Evolutionary conservation across 2,888 invertebrate species (phyloP).

Genomic region (Smittia aterrima): DNA sequence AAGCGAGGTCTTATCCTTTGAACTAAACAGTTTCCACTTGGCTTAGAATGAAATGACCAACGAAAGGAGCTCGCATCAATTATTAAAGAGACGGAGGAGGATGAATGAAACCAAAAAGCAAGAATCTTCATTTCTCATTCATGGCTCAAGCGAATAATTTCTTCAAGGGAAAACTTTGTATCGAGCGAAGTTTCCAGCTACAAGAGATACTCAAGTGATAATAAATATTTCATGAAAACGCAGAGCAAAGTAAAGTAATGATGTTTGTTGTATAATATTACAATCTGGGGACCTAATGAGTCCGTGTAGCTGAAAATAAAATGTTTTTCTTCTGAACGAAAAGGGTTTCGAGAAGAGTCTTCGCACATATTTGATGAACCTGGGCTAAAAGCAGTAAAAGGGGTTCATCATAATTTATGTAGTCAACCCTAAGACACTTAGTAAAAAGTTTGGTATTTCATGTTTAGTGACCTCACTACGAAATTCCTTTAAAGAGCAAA

Average conservation of each 20-base stretch:
- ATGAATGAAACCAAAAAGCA: background rate
- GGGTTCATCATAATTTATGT: too few relatives aligned
- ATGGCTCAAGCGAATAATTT: background rate
- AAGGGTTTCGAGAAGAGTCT: background rate
- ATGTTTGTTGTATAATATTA: background rate
- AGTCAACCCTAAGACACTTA: too few relatives aligned
- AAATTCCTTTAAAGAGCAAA: too few relatives aligned
- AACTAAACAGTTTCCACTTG: background rate
- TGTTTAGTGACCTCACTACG: too few relatives aligned
- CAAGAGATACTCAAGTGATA: background rate
- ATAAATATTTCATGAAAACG: background rate
- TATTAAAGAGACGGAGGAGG: background rate
- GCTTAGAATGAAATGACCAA: background rate
- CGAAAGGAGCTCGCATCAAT: background rate
- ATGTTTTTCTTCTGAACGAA: background rate
- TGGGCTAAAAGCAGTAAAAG: too few relatives aligned
- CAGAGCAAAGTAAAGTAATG: background rate
- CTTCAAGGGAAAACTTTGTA: too few relatives aligned
- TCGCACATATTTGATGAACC: too few relatives aligned
- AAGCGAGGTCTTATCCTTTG: too few relatives aligned
- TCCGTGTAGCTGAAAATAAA: too few relatives aligned
- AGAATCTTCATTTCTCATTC: slow-evolving; percentile 6
- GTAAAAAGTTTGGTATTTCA: too few relatives aligned
- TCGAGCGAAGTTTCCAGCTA: background rate
- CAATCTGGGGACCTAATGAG: slow-evolving; percentile 2